phyloP scores from a whole-genome alignment of 2,888 invertebrate species.

The Drosophila colorata region DNA sequence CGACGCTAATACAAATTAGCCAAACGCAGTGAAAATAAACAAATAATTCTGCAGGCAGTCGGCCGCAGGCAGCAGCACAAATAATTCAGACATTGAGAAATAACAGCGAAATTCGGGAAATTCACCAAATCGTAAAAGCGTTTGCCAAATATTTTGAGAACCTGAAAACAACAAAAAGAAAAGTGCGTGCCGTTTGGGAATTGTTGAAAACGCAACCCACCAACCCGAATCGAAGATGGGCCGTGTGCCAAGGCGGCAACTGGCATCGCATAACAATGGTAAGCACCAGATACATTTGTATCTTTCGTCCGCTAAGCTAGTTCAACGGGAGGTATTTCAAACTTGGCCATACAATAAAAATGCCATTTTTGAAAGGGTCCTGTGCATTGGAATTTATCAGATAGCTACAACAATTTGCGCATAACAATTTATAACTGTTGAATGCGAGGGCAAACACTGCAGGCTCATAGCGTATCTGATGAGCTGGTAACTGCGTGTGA shows the following conservation, averaged over 20 bases:
- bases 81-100: conserved; percentile 68
- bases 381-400: conserved; percentile 59
- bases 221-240: conserved; percentile 24
- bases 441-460: conserved; percentile 33
- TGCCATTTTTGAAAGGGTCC: conserved; percentile 26
- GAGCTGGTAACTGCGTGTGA: conserved; percentile 24
- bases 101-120: conserved; percentile 61
- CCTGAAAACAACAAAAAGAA: conserved; percentile 45
- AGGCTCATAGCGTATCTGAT: neutral
- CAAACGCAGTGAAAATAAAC: conserved; percentile 70
- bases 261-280: conserved; percentile 45
- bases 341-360: conserved; percentile 26
- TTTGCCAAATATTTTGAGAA: conserved; percentile 75
- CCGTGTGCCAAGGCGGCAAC: conserved; percentile 34
- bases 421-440: conserved; percentile 69
- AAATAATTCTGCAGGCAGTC: conserved; percentile 61
- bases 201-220: conserved; percentile 19
- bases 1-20: conserved; percentile 67
- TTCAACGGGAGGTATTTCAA: no score
- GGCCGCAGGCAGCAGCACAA: conserved; percentile 46
- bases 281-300: conserved; percentile 45
- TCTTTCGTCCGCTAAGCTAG: conserved; percentile 3
- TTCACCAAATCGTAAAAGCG: conserved; percentile 42
- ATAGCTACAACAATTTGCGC: conserved; percentile 60
- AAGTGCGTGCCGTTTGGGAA: conserved; percentile 58